Evolutionary conservation across 2,113 vertebrate species (phyloP).

Genomic region (Megaleporinus macrocephalus): DNA sequence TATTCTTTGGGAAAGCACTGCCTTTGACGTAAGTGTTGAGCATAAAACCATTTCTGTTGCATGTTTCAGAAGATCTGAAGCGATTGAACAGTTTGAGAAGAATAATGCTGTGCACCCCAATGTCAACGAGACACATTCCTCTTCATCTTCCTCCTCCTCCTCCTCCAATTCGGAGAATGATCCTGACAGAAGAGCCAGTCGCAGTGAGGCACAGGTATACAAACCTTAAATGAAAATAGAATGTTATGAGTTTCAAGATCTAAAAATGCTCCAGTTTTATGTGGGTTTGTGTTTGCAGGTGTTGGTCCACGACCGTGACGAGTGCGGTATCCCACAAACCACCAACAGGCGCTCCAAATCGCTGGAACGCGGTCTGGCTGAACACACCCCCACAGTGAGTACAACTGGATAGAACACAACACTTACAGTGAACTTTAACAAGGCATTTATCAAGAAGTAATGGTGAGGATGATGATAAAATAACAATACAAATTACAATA

Average conservation of each 20-base stretch:
- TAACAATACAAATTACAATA: too few species aligned
- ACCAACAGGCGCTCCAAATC: constrained; percentile 56
- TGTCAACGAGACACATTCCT: constrained; percentile 6
- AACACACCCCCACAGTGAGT: constrained; percentile 58
- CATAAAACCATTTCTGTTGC: not conserved
- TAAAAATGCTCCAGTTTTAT: too few species aligned
- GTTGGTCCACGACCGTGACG: not conserved
- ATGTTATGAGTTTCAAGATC: not conserved
- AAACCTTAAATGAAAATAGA: not conserved
- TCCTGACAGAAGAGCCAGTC: constrained; percentile 1
- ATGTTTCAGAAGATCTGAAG: constrained; percentile 41
- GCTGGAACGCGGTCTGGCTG: constrained; percentile 54
- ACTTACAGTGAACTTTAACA: not conserved
- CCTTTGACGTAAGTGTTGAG: not conserved
- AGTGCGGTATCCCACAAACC: constrained; percentile 33
- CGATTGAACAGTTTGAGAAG: constrained; percentile 38
- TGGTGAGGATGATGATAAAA: too few species aligned
- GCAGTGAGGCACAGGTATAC: constrained; percentile 32
- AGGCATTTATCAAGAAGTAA: too few species aligned
- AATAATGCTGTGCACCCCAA: not conserved
- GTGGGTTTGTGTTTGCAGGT: not conserved
- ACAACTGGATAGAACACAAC: not conserved
- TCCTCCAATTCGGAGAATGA: constrained; percentile 25
- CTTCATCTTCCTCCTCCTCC: not conserved
- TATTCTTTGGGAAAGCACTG: not conserved